Conservation (phyloP, 37 sponge, comb jelly and placozoan genomes). For the Ephydatia muelleri region DNA sequence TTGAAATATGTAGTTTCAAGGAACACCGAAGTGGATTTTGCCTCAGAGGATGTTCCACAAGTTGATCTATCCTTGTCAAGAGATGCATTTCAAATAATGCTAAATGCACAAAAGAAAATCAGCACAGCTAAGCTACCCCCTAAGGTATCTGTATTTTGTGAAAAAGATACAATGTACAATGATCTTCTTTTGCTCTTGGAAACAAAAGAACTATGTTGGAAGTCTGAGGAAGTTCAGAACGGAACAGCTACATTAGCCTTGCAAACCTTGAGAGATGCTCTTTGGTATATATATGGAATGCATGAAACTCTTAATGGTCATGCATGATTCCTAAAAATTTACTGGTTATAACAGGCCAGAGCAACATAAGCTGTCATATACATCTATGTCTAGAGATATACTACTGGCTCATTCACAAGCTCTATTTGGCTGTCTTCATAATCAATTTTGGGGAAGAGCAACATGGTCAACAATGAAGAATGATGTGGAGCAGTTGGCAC, state of each 20-base stretch:
- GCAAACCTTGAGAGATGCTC: constrained; percentile 11
- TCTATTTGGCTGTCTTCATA: constrained; percentile 24
- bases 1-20: too few relatives aligned
- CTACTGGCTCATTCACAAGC: constrained; percentile 29
- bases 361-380: constrained; percentile 15
- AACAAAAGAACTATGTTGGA: constrained; percentile 7
- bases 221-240: not conserved
- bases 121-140: not conserved
- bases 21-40: too few relatives aligned
- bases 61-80: too few relatives aligned
- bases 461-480: constrained; percentile 20
- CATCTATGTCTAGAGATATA: constrained; percentile 15
- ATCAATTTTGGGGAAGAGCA: constrained; percentile 15
- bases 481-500: constrained; percentile 18
- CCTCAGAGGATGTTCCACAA: too few relatives aligned
- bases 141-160: not conserved
- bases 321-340: constrained; percentile 6
- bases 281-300: constrained; percentile 24
- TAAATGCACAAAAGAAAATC: not conserved
- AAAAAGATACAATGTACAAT: constrained; percentile 17
- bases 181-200: constrained; percentile 6
- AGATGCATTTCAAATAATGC: too few relatives aligned
- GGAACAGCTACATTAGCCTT: not conserved
- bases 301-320: constrained; percentile 20
- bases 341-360: constrained; percentile 26